Conservation (phyloP, 2,113 vertebrate species). For the Aramus guarauna region DNA sequence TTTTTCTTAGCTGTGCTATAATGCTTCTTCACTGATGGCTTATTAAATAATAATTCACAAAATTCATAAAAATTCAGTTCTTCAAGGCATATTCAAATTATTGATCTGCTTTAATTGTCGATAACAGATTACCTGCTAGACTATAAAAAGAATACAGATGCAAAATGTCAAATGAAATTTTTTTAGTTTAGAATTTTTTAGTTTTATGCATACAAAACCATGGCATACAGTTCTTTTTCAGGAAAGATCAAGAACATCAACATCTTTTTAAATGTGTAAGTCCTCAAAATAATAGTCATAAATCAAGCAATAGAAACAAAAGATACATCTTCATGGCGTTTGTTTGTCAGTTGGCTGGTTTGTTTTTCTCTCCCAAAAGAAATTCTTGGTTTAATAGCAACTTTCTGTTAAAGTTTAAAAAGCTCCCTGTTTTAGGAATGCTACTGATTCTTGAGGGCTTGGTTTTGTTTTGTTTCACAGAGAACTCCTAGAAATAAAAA, state of each 20-base stretch:
- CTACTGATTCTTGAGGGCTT: accelerated
- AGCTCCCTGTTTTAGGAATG: background rate
- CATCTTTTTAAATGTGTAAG: background rate
- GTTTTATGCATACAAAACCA: background rate
- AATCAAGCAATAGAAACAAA: background rate
- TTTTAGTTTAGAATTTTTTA: background rate
- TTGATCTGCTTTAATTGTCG: background rate
- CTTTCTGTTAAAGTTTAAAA: background rate
- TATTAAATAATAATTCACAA: conserved; percentile 36
- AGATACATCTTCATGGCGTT: background rate
- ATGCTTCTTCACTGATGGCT: background rate
- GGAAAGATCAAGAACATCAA: background rate
- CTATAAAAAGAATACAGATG: background rate
- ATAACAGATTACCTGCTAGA: background rate
- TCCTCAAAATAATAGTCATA: background rate
- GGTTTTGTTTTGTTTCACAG: background rate
- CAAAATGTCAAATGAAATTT: background rate
- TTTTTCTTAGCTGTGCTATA: background rate
- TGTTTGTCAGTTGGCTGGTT: background rate
- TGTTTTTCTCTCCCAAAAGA: background rate
- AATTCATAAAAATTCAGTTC: background rate
- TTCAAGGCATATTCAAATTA: background rate
- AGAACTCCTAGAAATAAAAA: background rate
- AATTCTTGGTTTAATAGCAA: background rate
- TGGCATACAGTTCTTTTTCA: background rate